Evolutionary conservation across 2,888 invertebrate species (phyloP).

Genomic region (Cerastoderma edule): DNA sequence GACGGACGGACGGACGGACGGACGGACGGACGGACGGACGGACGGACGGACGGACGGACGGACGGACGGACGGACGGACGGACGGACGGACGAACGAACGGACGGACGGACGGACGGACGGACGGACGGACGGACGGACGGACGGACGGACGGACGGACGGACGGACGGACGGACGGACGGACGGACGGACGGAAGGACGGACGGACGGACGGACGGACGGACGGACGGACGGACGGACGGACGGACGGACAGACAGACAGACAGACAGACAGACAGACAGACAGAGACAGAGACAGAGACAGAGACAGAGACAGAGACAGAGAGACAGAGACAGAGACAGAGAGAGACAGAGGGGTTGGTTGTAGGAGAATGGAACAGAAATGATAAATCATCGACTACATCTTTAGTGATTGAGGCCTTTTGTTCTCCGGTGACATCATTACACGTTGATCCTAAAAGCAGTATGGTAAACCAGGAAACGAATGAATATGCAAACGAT

Average conservation of each 20-base stretch:
- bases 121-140: neutral
- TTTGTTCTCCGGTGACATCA: no score
- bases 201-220: neutral
- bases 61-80: neutral
- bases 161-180: neutral
- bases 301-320: neutral
- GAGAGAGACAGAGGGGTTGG: neutral
- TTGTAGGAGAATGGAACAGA: no score
- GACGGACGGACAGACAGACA: no score
- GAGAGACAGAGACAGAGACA: neutral
- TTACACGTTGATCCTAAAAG: no score
- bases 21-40: no score
- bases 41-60: neutral
- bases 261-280: neutral
- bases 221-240: neutral
- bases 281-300: neutral
- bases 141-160: neutral
- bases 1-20: no score
- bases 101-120: neutral
- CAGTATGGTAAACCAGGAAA: no score
- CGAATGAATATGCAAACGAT: no score
- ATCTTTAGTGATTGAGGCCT: no score
- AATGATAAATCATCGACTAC: no score
- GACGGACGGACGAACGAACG: no score
- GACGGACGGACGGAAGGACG: neutral